Percentiles rank a stretch among this genome's conserved stretches.
phyloP scores from a whole-genome alignment of 2,113 vertebrate species.

The Indicator indicator region DNA sequence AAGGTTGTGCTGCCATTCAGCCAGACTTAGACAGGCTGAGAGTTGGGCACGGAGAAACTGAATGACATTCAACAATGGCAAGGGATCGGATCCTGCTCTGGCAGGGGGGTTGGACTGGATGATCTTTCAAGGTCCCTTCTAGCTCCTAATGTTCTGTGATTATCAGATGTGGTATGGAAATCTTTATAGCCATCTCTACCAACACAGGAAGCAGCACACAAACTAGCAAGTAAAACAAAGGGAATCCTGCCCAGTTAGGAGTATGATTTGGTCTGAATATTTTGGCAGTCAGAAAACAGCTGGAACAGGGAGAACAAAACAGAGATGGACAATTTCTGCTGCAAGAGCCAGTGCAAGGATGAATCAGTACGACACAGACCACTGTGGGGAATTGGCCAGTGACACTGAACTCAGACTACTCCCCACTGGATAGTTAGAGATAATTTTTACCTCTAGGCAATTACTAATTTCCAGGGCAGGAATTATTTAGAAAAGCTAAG shows the following conservation, averaged over 20 bases:
- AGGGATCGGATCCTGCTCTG: too few species aligned
- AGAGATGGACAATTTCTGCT: background rate
- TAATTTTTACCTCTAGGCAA: background rate
- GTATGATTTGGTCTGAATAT: background rate
- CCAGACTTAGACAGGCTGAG: too few species aligned
- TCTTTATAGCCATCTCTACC: background rate
- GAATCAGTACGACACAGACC: background rate
- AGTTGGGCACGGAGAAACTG: too few species aligned
- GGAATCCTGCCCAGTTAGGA: background rate
- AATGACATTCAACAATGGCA: too few species aligned
- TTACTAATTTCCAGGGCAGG: background rate
- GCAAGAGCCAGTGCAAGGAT: background rate
- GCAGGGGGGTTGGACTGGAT: too few species aligned
- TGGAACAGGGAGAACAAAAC: background rate
- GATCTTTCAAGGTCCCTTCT: too few species aligned
- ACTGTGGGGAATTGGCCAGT: background rate
- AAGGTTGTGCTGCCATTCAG: too few species aligned
- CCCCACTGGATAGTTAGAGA: background rate
- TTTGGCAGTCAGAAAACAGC: background rate
- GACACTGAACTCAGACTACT: background rate
- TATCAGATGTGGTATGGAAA: background rate
- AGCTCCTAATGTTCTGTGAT: too few species aligned
- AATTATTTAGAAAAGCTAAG: background rate
- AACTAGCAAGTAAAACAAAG: background rate
- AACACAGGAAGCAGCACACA: background rate